These are phyloP conservation scores for Hemiscyllium ocellatum DNA, from an alignment of 2,113 vertebrate genomes.

Conservation along the genomic window DNA sequence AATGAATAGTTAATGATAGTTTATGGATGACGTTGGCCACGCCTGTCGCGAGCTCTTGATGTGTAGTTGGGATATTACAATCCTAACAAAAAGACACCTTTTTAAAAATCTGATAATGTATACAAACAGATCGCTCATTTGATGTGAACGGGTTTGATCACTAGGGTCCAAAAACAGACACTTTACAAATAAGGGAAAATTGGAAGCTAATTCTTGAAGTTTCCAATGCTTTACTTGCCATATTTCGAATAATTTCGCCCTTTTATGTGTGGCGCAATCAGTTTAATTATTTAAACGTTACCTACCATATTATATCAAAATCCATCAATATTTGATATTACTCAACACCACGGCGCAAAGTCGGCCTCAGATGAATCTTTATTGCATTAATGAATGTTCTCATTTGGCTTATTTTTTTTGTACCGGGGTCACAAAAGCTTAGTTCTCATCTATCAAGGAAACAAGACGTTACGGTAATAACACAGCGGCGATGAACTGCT, in stretches of 20 bases:
- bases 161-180: neutral
- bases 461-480: slow-evolving; percentile 38
- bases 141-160: neutral
- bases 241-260: neutral
- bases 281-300: slow-evolving; percentile 35
- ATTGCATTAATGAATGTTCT: slow-evolving; percentile 36
- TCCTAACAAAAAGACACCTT: neutral
- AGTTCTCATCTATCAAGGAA: slow-evolving; percentile 31
- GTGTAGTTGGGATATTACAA: neutral
- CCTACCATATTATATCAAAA: slow-evolving; percentile 21
- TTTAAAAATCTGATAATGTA: neutral
- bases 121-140: neutral
- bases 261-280: neutral
- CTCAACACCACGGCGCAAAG: neutral
- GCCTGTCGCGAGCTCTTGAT: neutral
- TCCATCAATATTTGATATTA: slow-evolving; percentile 34
- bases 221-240: neutral
- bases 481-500: neutral
- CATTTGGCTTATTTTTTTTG: slow-evolving; percentile 36
- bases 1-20: slow-evolving; percentile 45
- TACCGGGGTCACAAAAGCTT: slow-evolving; percentile 34
- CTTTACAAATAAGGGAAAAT: neutral
- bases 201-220: slow-evolving; percentile 24
- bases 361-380: slow-evolving; percentile 22
- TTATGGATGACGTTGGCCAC: slow-evolving; percentile 37